Evolutionary conservation across 2,797 vertebrate genomes (phyloP).

Genomic region (Anisognathus igniventris): DNA sequence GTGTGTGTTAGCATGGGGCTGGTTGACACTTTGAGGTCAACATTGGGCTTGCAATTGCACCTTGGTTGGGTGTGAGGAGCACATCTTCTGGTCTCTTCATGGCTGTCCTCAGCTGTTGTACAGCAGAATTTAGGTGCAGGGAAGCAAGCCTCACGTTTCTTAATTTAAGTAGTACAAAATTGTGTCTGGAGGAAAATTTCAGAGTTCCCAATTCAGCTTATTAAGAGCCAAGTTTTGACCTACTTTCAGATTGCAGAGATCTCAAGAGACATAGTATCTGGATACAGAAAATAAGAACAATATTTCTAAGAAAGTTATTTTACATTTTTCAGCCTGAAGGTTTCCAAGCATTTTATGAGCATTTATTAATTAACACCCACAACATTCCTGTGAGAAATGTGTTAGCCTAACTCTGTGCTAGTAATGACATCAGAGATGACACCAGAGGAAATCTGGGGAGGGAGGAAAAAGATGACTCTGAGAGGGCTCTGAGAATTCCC

Average conservation of each 20-base stretch:
- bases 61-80: neutral
- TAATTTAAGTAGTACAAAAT: neutral
- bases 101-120: neutral
- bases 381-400: neutral
- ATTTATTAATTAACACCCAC: slow-evolving; percentile 43
- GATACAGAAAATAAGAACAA: neutral
- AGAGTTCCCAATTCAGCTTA: slow-evolving; percentile 17
- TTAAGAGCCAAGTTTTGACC: slow-evolving; percentile 19
- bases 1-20: fast-evolving
- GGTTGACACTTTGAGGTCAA: neutral
- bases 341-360: neutral
- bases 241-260: slow-evolving; percentile 28
- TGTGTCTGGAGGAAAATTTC: slow-evolving; percentile 33
- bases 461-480: neutral
- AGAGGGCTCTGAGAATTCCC: neutral
- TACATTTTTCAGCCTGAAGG: neutral
- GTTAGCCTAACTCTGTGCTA: neutral
- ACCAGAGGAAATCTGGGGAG: neutral
- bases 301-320: neutral
- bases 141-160: neutral
- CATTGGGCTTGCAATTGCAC: neutral
- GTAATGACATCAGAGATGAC: neutral
- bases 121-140: neutral
- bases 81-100: neutral
- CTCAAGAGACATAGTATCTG: neutral